phyloP scores from a whole-genome alignment of 2,113 vertebrate species.

The Lanius collurio region DNA sequence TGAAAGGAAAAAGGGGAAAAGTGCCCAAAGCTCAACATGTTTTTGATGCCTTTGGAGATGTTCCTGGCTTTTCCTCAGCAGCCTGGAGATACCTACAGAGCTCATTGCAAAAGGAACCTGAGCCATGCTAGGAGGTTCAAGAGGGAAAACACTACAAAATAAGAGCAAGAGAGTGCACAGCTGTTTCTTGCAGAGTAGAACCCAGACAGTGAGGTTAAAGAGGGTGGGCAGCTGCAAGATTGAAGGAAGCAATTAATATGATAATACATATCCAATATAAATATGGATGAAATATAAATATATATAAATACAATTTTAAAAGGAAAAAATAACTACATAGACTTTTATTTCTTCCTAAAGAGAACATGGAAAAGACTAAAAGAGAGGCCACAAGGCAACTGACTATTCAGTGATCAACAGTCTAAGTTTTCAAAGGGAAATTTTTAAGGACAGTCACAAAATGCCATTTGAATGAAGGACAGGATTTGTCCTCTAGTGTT shows the following conservation, averaged over 20 bases:
- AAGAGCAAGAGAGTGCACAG: not conserved
- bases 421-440: not conserved
- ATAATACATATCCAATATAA: too few relatives aligned
- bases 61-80: not conserved
- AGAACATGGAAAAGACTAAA: not conserved
- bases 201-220: not conserved
- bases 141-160: not conserved
- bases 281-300: not conserved
- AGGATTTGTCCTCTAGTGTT: not conserved
- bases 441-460: not conserved
- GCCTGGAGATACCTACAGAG: not conserved
- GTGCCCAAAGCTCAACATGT: accelerated
- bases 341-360: not conserved
- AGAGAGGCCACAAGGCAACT: not conserved
- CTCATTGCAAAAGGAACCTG: not conserved
- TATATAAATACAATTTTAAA: not conserved
- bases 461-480: not conserved
- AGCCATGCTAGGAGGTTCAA: not conserved
- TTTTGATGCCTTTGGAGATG: not conserved
- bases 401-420: not conserved
- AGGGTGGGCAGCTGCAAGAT: not conserved
- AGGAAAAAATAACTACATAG: not conserved
- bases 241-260: not conserved
- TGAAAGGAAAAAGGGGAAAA: not conserved
- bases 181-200: not conserved